Evolutionary conservation across 2,113 vertebrate genomes (phyloP), one percentile per base, ranked within the genome.

Genomic region (Brachirus orientalis): DNA sequence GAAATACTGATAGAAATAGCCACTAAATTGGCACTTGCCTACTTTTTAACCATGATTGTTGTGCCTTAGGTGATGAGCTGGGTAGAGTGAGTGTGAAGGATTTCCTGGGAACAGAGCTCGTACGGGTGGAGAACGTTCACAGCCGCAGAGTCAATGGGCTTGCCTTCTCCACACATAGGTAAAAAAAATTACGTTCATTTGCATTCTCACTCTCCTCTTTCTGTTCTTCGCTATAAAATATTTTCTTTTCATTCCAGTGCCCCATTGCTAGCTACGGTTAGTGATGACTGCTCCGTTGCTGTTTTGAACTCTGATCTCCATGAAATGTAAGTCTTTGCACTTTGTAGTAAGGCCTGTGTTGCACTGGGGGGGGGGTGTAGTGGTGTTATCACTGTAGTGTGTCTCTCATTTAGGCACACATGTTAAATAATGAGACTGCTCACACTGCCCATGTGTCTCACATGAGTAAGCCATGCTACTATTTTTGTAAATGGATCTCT

Each of bases 111-210:
- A 80, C 90, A 0, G 91, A 94, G 28, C 80, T 83, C 1, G 64
- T 85, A 13, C 91, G 86, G 62, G 92, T 89, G 36, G 51, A 91
- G 10, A 59, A 60, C 0, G 79, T 95, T 63, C 97, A 99, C 69
- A 75, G 81, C 33, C 95, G 95, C 20, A 90, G 89, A 50, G 86
- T 98, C 66, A 94, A 92, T 0, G 86, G 86, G 1, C 93, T 99
- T 7, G 90, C 94, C 1, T 99, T 96, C 77, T 98, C 98, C 19
- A 61, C 93, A 37, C 95, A 99, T 69, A 95, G 95, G 98, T 98
- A 92, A 55, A 7, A 16, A 1, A 8, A 77, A 1, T 11, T 13
- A 14, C 9, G 10, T 19, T 6, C 20, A 22, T 38, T 17, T 44
- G 8, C 12, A 35, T 11, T 38, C 1, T 13, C 5, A 8, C 28